These are phyloP conservation scores for Fringilla coelebs DNA, from an alignment of 2,797 vertebrate species.

Conservation along the genomic window DNA sequence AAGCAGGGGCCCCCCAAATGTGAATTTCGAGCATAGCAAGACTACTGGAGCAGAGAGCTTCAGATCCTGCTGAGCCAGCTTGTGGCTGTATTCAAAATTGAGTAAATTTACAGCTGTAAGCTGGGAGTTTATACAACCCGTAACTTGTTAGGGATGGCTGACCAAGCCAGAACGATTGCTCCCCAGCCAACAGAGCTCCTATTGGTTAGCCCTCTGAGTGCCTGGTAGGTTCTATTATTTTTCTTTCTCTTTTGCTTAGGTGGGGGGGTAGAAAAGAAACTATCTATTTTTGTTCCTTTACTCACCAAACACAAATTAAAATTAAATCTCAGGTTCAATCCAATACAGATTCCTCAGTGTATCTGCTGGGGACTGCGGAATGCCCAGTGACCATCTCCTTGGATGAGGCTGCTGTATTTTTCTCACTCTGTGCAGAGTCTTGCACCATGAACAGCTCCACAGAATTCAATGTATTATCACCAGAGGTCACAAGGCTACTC, in stretches of 20 bases:
- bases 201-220: slow-evolving; percentile 16
- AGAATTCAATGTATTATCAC: not conserved
- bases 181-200: slow-evolving; percentile 1
- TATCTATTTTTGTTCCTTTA: not conserved
- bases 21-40: slow-evolving; percentile 22
- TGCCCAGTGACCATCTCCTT: not conserved
- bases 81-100: slow-evolving; percentile 68
- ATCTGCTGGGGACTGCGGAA: not conserved
- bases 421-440: not conserved
- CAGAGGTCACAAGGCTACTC: not conserved
- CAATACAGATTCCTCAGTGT: not conserved
- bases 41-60: slow-evolving; percentile 62
- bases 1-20: not conserved
- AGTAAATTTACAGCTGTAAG: slow-evolving; percentile 66
- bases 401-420: not conserved
- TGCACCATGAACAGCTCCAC: not conserved
- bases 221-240: slow-evolving; percentile 7
- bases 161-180: slow-evolving; percentile 56
- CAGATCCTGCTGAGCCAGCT: slow-evolving; percentile 73
- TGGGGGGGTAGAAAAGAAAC: not conserved
- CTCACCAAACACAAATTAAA: slow-evolving; percentile 39
- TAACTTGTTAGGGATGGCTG: slow-evolving; percentile 70
- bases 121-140: slow-evolving; percentile 69
- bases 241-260: not conserved
- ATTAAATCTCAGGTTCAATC: slow-evolving; percentile 40